A percentile compares a stretch with the other conserved stretches of the same genome.
phyloP scores from a whole-genome alignment of 2,888 invertebrate species.

The Protonemura montana region DNA sequence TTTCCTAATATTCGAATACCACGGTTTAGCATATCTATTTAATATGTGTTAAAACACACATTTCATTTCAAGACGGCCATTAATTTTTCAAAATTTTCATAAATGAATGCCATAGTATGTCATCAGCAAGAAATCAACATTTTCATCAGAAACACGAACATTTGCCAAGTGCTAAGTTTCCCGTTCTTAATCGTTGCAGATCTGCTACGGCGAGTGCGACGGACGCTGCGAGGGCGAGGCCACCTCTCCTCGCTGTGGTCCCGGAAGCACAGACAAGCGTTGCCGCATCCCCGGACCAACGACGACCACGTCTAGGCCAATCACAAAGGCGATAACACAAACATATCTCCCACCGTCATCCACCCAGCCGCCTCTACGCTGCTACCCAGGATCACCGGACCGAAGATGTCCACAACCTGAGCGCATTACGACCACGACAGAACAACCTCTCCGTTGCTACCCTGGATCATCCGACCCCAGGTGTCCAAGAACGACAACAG shows the following conservation, averaged over 20 bases:
- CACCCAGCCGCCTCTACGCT: constrained; percentile 50
- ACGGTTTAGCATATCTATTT: too few species aligned
- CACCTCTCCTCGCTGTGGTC: constrained; percentile 21
- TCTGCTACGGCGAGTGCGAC: constrained; percentile 54
- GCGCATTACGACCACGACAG: constrained; percentile 40
- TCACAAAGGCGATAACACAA: neutral
- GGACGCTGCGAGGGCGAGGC: constrained; percentile 51
- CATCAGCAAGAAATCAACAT: too few species aligned
- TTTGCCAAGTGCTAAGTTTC: neutral
- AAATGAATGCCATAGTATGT: too few species aligned
- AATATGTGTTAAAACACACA: too few species aligned
- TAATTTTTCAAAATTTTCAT: too few species aligned
- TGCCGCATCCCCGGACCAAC: constrained; percentile 44
- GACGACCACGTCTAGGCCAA: constrained; percentile 1
- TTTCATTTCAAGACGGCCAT: too few species aligned
- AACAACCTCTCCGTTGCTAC: constrained; percentile 53
- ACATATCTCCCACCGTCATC: constrained; percentile 35
- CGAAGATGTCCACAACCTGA: constrained; percentile 27
- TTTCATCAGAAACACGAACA: too few species aligned
- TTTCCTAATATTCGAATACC: too few species aligned
- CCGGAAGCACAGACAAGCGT: constrained; percentile 45
- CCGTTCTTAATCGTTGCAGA: constrained; percentile 48
- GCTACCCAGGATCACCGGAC: constrained; percentile 52
- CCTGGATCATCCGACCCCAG: constrained; percentile 55
- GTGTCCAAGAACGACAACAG: constrained; percentile 53